phyloP scores from a whole-genome alignment of 64 coral and sea anemone genomes.

The Montipora capricornis region DNA sequence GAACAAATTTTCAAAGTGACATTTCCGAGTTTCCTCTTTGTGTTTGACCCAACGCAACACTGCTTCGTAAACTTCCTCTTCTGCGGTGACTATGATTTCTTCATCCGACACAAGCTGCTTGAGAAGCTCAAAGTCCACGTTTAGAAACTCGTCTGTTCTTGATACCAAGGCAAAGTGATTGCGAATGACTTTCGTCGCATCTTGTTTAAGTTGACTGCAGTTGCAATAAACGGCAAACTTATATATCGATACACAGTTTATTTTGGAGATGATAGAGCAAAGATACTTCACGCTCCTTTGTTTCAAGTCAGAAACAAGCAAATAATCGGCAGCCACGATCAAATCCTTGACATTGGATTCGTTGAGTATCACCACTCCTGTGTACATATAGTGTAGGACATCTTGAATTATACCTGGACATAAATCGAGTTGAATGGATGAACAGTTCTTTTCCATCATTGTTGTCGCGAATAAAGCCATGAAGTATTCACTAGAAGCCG shows the following conservation, averaged over 20 bases:
- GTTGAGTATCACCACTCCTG: neutral
- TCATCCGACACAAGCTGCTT: slow-evolving; percentile 18
- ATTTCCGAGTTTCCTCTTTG: slow-evolving; percentile 1
- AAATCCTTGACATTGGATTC: slow-evolving; percentile 25
- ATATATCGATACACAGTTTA: slow-evolving; percentile 11
- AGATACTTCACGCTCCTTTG: slow-evolving; percentile 5
- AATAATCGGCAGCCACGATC: slow-evolving; percentile 52
- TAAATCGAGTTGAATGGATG: slow-evolving; percentile 1
- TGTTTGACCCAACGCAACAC: slow-evolving; percentile 32
- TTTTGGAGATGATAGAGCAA: neutral
- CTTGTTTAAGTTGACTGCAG: neutral
- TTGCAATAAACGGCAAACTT: slow-evolving; percentile 11
- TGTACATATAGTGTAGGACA: slow-evolving; percentile 52
- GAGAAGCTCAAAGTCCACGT: slow-evolving; percentile 13
- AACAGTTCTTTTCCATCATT: slow-evolving; percentile 54
- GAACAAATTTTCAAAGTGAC: slow-evolving; percentile 34
- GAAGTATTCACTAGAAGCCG: slow-evolving; percentile 62
- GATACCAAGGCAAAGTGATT: slow-evolving; percentile 44
- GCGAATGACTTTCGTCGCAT: slow-evolving; percentile 16
- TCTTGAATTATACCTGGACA: slow-evolving; percentile 16
- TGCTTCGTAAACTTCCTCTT: slow-evolving; percentile 53
- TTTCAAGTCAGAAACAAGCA: slow-evolving; percentile 46
- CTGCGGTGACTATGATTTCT: neutral
- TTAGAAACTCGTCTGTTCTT: slow-evolving; percentile 13
- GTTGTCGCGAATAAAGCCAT: slow-evolving; percentile 52